These are phyloP conservation scores for Machimus atricapillus DNA, from an alignment of 2,888 invertebrate species.

Conservation along the genomic window DNA sequence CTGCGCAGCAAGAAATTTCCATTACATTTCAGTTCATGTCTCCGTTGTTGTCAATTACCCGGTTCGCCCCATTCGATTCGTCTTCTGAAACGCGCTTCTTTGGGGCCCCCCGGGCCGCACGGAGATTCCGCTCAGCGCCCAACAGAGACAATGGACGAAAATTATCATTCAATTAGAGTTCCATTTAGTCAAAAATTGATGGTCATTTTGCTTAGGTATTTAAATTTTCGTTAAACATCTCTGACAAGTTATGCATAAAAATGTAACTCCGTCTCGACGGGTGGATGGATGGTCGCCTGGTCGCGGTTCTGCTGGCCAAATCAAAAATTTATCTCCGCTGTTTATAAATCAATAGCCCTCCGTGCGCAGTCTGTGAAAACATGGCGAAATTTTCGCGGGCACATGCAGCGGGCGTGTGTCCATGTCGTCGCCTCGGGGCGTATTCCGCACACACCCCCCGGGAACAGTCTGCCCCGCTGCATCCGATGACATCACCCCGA, in stretches of 20 bases:
- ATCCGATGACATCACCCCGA: conserved; percentile 43
- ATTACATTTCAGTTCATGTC: conserved; percentile 38
- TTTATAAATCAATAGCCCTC: conserved; percentile 17
- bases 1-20: conserved; percentile 14
- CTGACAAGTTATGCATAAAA: conserved; percentile 45
- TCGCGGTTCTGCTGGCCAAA: background rate
- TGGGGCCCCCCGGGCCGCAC: background rate
- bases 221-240: conserved; percentile 40
- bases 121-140: background rate
- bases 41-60: conserved; percentile 17
- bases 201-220: conserved; percentile 45
- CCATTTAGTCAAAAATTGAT: conserved; percentile 47
- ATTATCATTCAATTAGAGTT: conserved; percentile 48
- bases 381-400: background rate
- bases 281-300: background rate
- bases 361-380: background rate
- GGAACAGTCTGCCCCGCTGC: conserved; percentile 17
- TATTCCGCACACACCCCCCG: background rate
- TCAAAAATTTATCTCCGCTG: background rate
- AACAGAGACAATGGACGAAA: conserved; percentile 41
- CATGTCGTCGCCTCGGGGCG: background rate
- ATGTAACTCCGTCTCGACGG: conserved; percentile 24
- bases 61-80: background rate
- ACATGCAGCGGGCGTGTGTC: background rate
- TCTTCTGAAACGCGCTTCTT: background rate